Base-by-base conservation (phyloP, 2,113 vertebrate genomes). In the Apteryx mantelli region DNA sequence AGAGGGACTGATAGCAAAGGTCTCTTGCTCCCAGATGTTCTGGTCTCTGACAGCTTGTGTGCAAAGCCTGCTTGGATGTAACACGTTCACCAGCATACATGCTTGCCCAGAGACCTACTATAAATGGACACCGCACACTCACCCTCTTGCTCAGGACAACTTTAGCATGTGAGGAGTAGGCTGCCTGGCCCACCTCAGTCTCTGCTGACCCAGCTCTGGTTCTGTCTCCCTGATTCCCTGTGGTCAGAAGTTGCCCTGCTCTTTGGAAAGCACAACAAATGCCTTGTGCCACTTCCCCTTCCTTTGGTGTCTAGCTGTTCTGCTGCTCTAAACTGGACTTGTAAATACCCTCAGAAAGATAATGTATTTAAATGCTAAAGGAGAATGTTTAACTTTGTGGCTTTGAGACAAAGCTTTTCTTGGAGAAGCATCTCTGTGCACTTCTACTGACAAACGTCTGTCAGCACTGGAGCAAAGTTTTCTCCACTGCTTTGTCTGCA, bases 321-420 rank as follows among this genome's bases (percentile, higher is more conserved):
- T 96, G 97, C 97, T 97, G 94, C 97, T 97, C 91, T 93, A 89
- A 98, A 97, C 96, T 97, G 97, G 93, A 97, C 86, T 86, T 97
- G 97, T 98, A 97, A 95, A 98, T 97, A 96, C 61, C 46, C 74
- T 97, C 95, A 58, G 89, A 96, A 97, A 93, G 86, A 96, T 94
- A 95, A 97, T 91, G 96, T 97, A 98, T 97, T 98, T 97, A 98
- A 97, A 95, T 93, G 95, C 91, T 95, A 92, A 97, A 97, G 95
- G 95, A 95, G 97, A 97, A 97, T 96, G 96, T 97, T 92, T 97
- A 96, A 97, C 95, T 97, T 97, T 12, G 69, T 96, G 96, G 96
- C 96, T 97, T 95, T 94, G 95, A 95, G 96, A 91, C 95, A 93
- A 79, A 92, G 86, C 93, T 92, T 89, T 90, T 75, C 78, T 75